Evolutionary conservation across 2,797 vertebrate species (phyloP).

Genomic region (Karalla daura): DNA sequence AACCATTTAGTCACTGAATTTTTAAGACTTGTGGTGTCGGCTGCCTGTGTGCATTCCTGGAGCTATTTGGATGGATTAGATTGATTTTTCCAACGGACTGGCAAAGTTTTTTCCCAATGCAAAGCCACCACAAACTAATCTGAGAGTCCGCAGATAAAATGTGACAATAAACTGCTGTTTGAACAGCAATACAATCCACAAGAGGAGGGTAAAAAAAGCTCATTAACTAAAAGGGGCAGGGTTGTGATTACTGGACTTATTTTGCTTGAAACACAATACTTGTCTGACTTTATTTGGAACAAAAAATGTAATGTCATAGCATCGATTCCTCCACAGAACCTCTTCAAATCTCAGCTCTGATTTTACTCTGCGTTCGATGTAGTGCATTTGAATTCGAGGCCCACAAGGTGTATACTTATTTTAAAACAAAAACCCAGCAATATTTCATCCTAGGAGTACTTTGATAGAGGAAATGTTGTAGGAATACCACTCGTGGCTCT

Average conservation of each 20-base stretch:
- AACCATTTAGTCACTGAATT: constrained; percentile 42
- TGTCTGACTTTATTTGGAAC: background rate
- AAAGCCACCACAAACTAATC: background rate
- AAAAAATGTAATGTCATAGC: background rate
- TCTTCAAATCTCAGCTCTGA: constrained; percentile 3
- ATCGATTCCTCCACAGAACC: background rate
- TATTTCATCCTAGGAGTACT: constrained; percentile 47
- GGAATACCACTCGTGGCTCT: constrained; percentile 39
- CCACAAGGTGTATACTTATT: constrained; percentile 18
- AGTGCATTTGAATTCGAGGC: constrained; percentile 21
- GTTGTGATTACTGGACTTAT: background rate
- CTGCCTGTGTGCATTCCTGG: constrained; percentile 29
- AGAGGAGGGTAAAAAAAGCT: background rate
- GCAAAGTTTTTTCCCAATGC: constrained; percentile 3
- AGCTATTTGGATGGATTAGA: constrained; percentile 34
- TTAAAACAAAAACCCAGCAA: constrained; percentile 19
- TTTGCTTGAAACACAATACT: constrained; percentile 1
- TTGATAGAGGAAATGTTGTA: constrained; percentile 56
- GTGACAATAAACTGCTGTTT: background rate
- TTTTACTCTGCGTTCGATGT: background rate
- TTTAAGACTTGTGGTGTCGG: constrained; percentile 35
- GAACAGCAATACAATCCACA: background rate
- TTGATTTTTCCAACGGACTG: constrained; percentile 2
- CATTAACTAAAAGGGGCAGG: constrained; percentile 4
- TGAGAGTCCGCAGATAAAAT: background rate